A percentile compares a stretch with the other conserved stretches of the same genome.
These are phyloP conservation scores for Paracanthobrama guichenoti DNA, from an alignment of 2,113 vertebrate genomes.

Conservation along the genomic window DNA sequence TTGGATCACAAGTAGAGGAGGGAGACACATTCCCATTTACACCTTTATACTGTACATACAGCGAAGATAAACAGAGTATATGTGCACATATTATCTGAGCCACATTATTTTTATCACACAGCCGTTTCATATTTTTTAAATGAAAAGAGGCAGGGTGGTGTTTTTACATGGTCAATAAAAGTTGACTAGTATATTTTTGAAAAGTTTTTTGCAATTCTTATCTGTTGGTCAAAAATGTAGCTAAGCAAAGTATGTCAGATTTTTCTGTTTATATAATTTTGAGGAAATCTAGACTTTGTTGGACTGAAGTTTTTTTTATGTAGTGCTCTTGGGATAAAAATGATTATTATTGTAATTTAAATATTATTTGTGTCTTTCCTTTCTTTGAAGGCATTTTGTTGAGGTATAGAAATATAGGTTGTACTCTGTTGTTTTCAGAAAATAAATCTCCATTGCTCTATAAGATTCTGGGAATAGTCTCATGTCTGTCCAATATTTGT, in stretches of 20 bases:
- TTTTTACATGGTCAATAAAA: background rate
- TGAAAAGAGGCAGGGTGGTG: too few species aligned
- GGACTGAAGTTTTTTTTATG: background rate
- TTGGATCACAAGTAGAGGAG: too few species aligned
- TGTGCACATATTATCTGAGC: too few species aligned
- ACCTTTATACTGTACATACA: too few species aligned
- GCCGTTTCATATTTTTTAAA: too few species aligned
- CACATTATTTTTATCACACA: too few species aligned
- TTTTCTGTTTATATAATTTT: background rate
- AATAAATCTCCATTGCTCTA: background rate
- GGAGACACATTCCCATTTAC: too few species aligned
- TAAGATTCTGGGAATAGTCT: conserved; percentile 19
- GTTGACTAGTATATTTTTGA: background rate
- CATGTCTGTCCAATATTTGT: conserved; percentile 3
- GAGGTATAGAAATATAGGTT: background rate
- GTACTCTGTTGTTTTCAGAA: background rate
- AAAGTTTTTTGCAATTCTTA: background rate
- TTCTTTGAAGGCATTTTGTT: background rate
- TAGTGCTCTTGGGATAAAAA: background rate
- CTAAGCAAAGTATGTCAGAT: background rate
- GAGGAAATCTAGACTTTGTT: background rate
- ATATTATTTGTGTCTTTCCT: background rate
- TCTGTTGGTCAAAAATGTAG: background rate
- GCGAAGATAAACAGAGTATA: too few species aligned
- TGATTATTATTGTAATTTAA: background rate